These are phyloP conservation scores for Virgularia gustaviana DNA, from an alignment of 92 coral and sea anemone genomes.

Conservation along the genomic window DNA sequence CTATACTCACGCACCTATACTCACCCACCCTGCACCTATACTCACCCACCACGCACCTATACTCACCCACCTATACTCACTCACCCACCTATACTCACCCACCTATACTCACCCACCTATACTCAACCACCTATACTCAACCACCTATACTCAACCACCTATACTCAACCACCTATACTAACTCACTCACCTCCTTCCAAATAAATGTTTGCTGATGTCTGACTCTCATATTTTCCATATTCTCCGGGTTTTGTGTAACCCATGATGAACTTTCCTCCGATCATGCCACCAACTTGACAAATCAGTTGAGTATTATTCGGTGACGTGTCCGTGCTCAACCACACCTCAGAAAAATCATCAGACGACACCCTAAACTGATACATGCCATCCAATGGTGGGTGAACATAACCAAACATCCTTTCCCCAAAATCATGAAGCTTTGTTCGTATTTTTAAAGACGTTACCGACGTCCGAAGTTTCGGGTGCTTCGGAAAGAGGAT, in stretches of 20 bases:
- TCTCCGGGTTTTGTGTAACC: slow-evolving; percentile 9
- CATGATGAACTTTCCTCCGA: slow-evolving; percentile 1
- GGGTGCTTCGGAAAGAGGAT: slow-evolving; percentile 22
- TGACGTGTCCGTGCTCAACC: slow-evolving; percentile 1
- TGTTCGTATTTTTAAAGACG: slow-evolving; percentile 1
- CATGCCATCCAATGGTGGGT: slow-evolving; percentile 22
- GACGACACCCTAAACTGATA: slow-evolving; percentile 17
- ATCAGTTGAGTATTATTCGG: slow-evolving; percentile 19
- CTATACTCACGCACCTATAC: too few relatives aligned
- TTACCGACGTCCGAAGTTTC: not conserved
- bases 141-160: not conserved
- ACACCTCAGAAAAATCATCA: slow-evolving; percentile 28
- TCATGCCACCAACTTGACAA: slow-evolving; percentile 13
- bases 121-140: too few relatives aligned
- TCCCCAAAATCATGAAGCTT: slow-evolving; percentile 23
- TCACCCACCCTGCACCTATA: too few relatives aligned
- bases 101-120: too few relatives aligned
- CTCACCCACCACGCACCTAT: too few relatives aligned
- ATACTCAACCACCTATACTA: too few relatives aligned
- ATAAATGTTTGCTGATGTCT: slow-evolving; percentile 16
- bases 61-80: too few relatives aligned
- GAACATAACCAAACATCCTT: slow-evolving; percentile 24
- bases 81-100: too few relatives aligned
- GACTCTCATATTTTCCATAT: slow-evolving; percentile 13
- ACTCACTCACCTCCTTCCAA: slow-evolving; percentile 32